These are phyloP conservation scores for Cygnus buccinator DNA, from an alignment of 2,113 vertebrate species.

Conservation along the genomic window DNA sequence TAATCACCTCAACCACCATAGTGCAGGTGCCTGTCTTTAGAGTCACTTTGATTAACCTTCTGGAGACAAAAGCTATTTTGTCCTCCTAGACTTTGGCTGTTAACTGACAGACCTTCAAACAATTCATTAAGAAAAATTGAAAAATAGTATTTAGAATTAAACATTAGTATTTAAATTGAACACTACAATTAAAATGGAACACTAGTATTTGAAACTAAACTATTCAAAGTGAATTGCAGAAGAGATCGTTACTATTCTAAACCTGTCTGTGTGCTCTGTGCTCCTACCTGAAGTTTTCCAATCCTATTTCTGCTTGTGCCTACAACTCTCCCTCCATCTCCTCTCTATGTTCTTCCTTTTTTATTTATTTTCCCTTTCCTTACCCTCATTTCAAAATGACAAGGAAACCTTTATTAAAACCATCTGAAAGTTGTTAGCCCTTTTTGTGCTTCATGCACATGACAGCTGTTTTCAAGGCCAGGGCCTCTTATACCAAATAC, in stretches of 20 bases:
- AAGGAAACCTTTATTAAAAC: neutral
- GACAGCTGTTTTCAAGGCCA: slow-evolving; percentile 37
- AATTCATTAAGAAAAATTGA: slow-evolving; percentile 4
- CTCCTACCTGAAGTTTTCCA: neutral
- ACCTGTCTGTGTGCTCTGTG: neutral
- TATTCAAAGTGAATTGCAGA: neutral
- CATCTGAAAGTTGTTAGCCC: neutral
- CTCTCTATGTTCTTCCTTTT: neutral
- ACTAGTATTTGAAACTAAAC: neutral
- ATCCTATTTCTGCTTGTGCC: neutral
- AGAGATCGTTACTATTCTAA: neutral
- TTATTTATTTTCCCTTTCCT: neutral
- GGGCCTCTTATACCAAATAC: neutral
- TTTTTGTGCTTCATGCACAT: neutral
- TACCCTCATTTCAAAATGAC: neutral
- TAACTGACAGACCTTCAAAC: neutral
- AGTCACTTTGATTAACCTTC: neutral
- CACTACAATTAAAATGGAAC: no score
- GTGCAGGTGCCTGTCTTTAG: neutral
- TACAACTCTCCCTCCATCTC: neutral
- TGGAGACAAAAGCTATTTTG: neutral
- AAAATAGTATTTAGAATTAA: neutral
- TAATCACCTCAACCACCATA: neutral
- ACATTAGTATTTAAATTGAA: no score
- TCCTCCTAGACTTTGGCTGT: neutral